Evolutionary conservation across 2,888 invertebrate genomes (phyloP), one percentile per base, ranked within the genome.

Genomic region (Hololepta plana): DNA sequence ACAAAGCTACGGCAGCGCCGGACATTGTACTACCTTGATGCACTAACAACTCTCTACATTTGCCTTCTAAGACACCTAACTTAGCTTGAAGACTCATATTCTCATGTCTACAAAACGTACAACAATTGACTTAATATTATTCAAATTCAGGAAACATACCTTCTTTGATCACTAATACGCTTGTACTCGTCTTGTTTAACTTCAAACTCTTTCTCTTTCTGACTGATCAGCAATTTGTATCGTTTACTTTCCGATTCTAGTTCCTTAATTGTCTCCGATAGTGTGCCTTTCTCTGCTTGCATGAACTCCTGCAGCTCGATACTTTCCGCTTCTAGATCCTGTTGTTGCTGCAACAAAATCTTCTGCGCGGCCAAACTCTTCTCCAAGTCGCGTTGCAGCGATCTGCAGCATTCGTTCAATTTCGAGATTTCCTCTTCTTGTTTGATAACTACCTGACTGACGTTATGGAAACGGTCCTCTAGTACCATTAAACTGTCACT

Each of bases 261-360:
- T 37, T 87, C 87, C 20, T 71, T 68, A 21, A 87, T 58, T 1
- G 82, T 74, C 44, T 85, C 84, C 12, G 69, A 65, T 38, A 87
- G 60, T 5, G 81, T 73, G 4, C 69, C 65, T 42, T 85, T 85
- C 55, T 88, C 87, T 6, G 79, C 76, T 40, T 82, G 80, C 34
- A 87, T 62, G 49, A 88, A 88, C 45, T 87, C 85, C 47, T 84
- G 81, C 57, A 87, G 62, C 53, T 88, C 87, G 3, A 64, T 62
- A 14, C 80, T 72, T 49, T 87, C 87, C 11, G 65, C 66, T 49
- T 87, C 84, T 12, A 75, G 62, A 41, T 80, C 80, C 32, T 72
- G 65, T 36, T 82, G 72, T 36, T 84, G 75, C 35, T 74, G 72
- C 29, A 76, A 56, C 23, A 82, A 53, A 8, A 64, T 53, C 28